Evolutionary conservation across 2,888 invertebrate species (phyloP).

Genomic region (Dascillus cervinus): DNA sequence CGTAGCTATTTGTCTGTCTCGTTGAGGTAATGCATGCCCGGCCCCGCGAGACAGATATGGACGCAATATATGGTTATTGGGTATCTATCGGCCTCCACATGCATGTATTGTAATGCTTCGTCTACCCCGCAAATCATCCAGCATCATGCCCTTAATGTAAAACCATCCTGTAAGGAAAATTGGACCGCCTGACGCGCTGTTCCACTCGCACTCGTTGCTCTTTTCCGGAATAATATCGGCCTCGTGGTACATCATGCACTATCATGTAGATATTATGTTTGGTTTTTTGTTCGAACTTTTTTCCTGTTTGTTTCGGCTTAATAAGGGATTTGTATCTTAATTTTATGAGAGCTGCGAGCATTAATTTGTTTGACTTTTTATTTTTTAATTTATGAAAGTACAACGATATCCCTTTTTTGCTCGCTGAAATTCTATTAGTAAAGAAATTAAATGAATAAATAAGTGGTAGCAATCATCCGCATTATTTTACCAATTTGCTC

Average conservation of each 20-base stretch:
- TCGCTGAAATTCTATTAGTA: too few species aligned
- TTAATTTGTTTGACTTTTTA: too few species aligned
- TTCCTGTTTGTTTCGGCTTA: too few species aligned
- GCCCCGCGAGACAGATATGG: slow-evolving; percentile 37
- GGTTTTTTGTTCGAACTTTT: too few species aligned
- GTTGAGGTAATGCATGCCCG: slow-evolving; percentile 31
- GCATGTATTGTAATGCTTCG: slow-evolving; percentile 31
- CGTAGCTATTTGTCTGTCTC: slow-evolving; percentile 36
- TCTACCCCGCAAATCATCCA: slow-evolving; percentile 32
- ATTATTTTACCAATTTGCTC: too few species aligned
- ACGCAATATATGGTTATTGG: slow-evolving; percentile 40
- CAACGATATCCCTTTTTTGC: too few species aligned
- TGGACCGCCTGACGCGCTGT: neutral
- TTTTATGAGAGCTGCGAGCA: too few species aligned
- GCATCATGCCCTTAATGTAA: slow-evolving; percentile 21
- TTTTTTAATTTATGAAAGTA: too few species aligned
- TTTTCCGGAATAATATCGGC: neutral
- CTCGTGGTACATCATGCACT: too few species aligned
- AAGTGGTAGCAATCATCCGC: too few species aligned
- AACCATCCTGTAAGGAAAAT: slow-evolving; percentile 9
- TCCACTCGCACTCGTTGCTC: neutral
- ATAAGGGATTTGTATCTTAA: too few species aligned
- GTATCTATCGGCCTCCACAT: slow-evolving; percentile 35
- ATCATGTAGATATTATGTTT: slow-evolving; percentile 7
- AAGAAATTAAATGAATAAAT: too few species aligned